A percentile compares a stretch with the other conserved stretches of the same genome.
These are phyloP conservation scores for Apostichopus japonicus DNA, from an alignment of 35 echinoderm and acorn worm genomes.

Conservation along the genomic window DNA sequence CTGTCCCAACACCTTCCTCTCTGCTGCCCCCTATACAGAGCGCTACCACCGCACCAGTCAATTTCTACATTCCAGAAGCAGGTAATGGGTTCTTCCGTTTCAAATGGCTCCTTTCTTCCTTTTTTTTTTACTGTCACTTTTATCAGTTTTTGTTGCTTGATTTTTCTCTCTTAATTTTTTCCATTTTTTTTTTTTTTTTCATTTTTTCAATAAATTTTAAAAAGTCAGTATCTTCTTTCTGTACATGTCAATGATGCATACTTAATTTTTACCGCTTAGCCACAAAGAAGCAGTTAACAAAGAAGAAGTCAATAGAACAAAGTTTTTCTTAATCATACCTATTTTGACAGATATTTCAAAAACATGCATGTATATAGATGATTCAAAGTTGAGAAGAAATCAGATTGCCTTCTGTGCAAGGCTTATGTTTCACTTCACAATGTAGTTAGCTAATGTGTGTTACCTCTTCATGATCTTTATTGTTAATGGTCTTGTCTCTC, in stretches of 20 bases:
- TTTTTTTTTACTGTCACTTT: background rate
- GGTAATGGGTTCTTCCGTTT: slow-evolving; percentile 45
- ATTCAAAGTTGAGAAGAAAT: no score
- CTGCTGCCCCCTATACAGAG: slow-evolving; percentile 34
- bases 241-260: no score
- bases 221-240: no score
- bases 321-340: no score
- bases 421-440: background rate
- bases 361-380: no score
- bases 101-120: background rate
- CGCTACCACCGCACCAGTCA: slow-evolving; percentile 50
- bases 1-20: slow-evolving; percentile 54
- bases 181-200: no score
- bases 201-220: no score
- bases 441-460: background rate
- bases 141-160: background rate
- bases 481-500: background rate
- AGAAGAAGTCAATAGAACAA: no score
- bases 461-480: background rate
- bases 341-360: no score
- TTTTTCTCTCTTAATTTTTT: no score
- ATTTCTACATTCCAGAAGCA: slow-evolving; percentile 79
- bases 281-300: no score
- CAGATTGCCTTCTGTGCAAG: background rate
- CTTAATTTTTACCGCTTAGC: no score